A percentile compares a stretch with the other conserved stretches of the same genome.
phyloP scores from a whole-genome alignment of 2,888 invertebrate genomes.

The Dynastes tityus region DNA sequence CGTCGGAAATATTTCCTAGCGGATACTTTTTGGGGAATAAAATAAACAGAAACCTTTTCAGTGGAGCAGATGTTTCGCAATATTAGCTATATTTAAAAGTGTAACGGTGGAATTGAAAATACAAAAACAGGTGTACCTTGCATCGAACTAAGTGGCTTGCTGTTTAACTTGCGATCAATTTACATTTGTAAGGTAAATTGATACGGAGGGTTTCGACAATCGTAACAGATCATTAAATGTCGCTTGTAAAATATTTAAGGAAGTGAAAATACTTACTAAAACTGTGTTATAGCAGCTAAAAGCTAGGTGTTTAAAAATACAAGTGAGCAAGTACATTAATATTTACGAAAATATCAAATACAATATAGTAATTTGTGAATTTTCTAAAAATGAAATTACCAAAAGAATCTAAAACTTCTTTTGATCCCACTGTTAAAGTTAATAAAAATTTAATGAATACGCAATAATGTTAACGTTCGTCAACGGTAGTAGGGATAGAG shows the following conservation, averaged over 20 bases:
- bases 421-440: too few relatives aligned
- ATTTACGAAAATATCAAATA: too few relatives aligned
- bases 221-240: neutral
- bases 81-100: neutral
- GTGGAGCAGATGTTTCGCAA: neutral
- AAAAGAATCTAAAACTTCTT: too few relatives aligned
- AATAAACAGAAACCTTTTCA: neutral
- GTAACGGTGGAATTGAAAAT: constrained; percentile 5
- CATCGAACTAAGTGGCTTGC: neutral
- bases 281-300: too few relatives aligned
- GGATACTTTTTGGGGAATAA: constrained; percentile 4
- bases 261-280: too few relatives aligned
- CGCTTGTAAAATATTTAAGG: neutral
- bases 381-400: too few relatives aligned
- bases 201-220: neutral
- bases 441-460: too few relatives aligned
- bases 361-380: too few relatives aligned
- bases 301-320: too few relatives aligned
- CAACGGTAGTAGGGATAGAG: too few relatives aligned
- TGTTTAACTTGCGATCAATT: neutral
- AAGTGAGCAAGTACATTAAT: too few relatives aligned
- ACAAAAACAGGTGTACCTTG: neutral
- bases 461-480: too few relatives aligned
- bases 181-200: neutral
- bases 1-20: constrained; percentile 3